Conservation (phyloP, 2,797 vertebrate genomes). For the Naso thynnoides region DNA sequence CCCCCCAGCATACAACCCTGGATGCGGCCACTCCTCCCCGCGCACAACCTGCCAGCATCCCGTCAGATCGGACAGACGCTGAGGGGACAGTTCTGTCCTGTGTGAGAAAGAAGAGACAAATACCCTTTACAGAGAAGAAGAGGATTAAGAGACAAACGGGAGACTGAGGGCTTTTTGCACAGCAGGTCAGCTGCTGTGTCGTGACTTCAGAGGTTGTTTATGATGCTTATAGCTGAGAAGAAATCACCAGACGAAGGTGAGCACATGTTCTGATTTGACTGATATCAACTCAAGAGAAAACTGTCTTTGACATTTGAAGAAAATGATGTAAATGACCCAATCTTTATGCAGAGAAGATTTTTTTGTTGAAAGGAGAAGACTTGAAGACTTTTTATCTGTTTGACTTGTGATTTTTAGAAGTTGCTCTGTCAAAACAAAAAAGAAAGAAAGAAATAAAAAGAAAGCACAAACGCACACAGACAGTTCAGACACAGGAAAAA, state of each 20-base stretch:
- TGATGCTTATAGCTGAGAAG: slow-evolving; percentile 51
- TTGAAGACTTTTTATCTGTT: not conserved
- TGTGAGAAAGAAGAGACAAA: slow-evolving; percentile 30
- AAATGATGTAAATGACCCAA: not conserved
- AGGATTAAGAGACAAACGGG: slow-evolving; percentile 26
- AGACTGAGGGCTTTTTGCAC: slow-evolving; percentile 1
- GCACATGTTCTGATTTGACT: not conserved
- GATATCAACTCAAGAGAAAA: not conserved
- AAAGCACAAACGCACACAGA: not conserved
- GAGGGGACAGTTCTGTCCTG: slow-evolving; percentile 31
- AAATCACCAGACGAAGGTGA: slow-evolving; percentile 65
- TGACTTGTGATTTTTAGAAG: not conserved
- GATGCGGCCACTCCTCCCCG: slow-evolving; percentile 55
- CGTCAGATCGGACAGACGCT: slow-evolving; percentile 9
- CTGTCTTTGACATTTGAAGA: not conserved
- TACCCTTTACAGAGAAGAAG: slow-evolving; percentile 11
- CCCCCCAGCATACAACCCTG: slow-evolving; percentile 34
- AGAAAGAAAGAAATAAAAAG: too few species aligned
- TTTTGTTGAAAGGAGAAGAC: too few species aligned
- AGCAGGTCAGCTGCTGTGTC: slow-evolving; percentile 17
- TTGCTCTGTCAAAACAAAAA: not conserved
- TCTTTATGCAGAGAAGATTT: not conserved
- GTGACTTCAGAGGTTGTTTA: slow-evolving; percentile 5
- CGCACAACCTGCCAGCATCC: slow-evolving; percentile 57
- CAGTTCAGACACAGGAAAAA: not conserved